Evolutionary conservation across 2,797 vertebrate species (phyloP), one percentile per base, ranked within the genome.

Genomic region (Rhyacichthys aspro): DNA sequence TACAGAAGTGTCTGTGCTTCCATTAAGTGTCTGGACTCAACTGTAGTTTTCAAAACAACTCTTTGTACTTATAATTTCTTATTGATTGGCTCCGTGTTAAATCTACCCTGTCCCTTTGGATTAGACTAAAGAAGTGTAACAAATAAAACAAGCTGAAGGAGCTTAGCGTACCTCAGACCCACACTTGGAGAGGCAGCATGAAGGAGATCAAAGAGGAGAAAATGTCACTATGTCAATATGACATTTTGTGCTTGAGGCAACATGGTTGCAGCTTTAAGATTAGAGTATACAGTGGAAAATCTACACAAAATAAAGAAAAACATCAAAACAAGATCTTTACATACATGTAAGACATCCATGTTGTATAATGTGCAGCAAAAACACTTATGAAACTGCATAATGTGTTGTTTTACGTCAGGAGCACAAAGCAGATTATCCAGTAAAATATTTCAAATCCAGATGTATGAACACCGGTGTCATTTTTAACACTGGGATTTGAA

Each of bases 171-270:
- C 55, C 48, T 68, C 8, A 15, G 7, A 39, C 37, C 16, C 10
- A 61, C 53, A 39, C 39, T 34, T 59, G 36, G 33, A 66, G 61
- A 42, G 56, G 42, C 19, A 19, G 12, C 44, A 9, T 59, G 9
- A 56, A 65, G 55, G 14, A 46, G 33, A 55, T 59, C 68, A 73
- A 45, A 63, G 55, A 67, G 57, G n/a, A 44, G 11, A 9, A 53
- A 62, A 70, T 54, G 57, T 39, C 72, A 63, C 63, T 57, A 63
- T 53, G 61, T 65, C 54, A 67, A 68, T 68, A 53, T 61, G 54
- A 63, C 41, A 53, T 72, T 67, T 61, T 59, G 17, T 66, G 58
- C 63, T 59, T 19, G 17, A 60, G 53, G 76, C 55, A 70, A 65
- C 43, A 18, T n/a, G 34, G 34, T 41, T 53, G 55, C 45, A 59